Percentiles rank a stretch among this genome's conserved stretches.
These are phyloP conservation scores for Pilophorus perplexus DNA, from an alignment of 2,888 invertebrate species.

Conservation along the genomic window DNA sequence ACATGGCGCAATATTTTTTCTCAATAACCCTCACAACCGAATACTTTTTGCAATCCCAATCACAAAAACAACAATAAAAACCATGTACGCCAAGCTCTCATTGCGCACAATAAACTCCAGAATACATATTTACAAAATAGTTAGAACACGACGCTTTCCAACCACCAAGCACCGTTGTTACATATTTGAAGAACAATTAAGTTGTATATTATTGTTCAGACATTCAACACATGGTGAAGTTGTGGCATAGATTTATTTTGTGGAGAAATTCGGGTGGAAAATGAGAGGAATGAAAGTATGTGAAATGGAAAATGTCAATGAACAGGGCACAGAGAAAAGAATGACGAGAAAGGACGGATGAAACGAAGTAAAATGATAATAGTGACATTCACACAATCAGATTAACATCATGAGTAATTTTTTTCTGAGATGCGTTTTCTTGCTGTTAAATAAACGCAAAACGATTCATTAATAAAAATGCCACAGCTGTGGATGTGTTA, in stretches of 20 bases:
- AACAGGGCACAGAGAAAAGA: neutral
- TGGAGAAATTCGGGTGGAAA: neutral
- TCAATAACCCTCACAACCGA: too few relatives aligned
- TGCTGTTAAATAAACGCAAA: constrained; percentile 21
- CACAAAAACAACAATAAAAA: neutral
- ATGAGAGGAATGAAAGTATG: neutral
- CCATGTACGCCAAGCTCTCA: too few relatives aligned
- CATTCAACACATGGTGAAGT: constrained; percentile 31
- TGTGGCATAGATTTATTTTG: constrained; percentile 34
- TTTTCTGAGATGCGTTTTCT: too few relatives aligned
- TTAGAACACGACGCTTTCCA: constrained; percentile 22
- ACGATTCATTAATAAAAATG: constrained; percentile 17
- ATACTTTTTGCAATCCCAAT: too few relatives aligned
- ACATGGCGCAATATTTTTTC: too few relatives aligned
- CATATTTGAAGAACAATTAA: constrained; percentile 26
- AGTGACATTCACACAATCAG: too few relatives aligned
- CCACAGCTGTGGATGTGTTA: constrained; percentile 42
- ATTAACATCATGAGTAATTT: too few relatives aligned
- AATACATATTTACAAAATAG: constrained; percentile 21
- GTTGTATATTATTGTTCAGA: constrained; percentile 25
- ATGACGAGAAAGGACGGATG: constrained; percentile 21
- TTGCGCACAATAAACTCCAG: too few relatives aligned
- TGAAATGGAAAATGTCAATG: constrained; percentile 21
- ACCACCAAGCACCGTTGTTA: constrained; percentile 36
- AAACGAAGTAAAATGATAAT: constrained; percentile 1